A percentile compares a stretch with the other conserved stretches of the same genome.
These are phyloP conservation scores for Sebastes oblongus DNA, from an alignment of 2,797 vertebrate species.

Conservation along the genomic window DNA sequence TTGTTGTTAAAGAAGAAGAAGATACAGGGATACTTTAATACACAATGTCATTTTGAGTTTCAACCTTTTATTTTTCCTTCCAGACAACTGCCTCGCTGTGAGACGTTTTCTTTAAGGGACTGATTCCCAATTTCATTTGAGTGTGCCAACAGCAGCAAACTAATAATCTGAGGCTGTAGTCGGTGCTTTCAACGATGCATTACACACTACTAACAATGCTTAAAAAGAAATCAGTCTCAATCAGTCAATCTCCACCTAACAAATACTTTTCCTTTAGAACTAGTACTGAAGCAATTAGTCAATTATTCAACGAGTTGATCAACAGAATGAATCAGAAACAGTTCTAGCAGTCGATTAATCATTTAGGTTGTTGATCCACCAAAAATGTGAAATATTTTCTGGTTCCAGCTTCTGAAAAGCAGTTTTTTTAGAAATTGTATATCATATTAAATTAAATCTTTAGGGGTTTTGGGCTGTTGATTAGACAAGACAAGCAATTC, in stretches of 20 bases:
- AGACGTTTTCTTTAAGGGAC: not conserved
- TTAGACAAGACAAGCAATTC: too few relatives aligned
- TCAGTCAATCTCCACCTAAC: not conserved
- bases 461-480: too few relatives aligned
- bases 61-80: conserved; percentile 1
- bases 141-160: not conserved
- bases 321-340: not conserved
- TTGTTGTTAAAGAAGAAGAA: not conserved
- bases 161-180: not conserved
- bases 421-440: too few relatives aligned
- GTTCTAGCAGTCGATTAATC: accelerated
- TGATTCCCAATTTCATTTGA: not conserved
- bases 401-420: too few relatives aligned
- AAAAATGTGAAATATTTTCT: too few relatives aligned
- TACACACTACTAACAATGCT: not conserved
- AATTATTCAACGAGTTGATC: too few relatives aligned
- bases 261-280: not conserved
- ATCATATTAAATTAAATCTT: too few relatives aligned
- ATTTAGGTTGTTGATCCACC: not conserved
- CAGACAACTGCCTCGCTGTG: not conserved
- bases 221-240: not conserved
- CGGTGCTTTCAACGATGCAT: not conserved
- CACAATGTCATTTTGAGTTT: not conserved
- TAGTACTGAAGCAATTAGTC: not conserved
- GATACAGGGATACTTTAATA: not conserved